phyloP scores from a whole-genome alignment of 2,888 invertebrate species.

The Automeris io region DNA sequence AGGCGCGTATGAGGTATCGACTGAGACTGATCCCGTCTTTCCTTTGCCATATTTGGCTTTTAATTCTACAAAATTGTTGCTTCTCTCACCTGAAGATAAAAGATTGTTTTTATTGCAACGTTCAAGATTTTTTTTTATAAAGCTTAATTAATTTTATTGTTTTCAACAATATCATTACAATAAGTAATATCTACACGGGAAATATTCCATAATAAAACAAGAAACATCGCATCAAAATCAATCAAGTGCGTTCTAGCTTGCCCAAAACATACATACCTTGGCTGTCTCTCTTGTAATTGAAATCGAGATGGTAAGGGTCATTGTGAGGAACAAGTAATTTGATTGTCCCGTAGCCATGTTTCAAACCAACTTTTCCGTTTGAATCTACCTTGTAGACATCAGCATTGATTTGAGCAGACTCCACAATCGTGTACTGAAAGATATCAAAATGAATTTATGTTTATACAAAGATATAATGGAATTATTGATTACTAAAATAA shows the following conservation, averaged over 20 bases:
- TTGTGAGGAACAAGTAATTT: constrained; percentile 61
- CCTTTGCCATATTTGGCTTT: constrained; percentile 63
- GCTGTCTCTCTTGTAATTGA: constrained; percentile 56
- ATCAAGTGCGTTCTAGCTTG: too few relatives aligned
- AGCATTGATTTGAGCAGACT: constrained; percentile 70
- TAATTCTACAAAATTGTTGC: constrained; percentile 38
- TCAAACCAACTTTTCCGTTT: constrained; percentile 42
- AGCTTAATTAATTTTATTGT: neutral
- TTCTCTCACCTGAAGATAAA: constrained; percentile 41
- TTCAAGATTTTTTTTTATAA: neutral
- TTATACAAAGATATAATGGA: neutral
- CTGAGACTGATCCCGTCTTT: constrained; percentile 54
- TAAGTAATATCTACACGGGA: too few relatives aligned
- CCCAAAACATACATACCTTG: constrained; percentile 46
- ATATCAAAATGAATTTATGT: neutral
- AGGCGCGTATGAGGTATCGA: constrained; percentile 39
- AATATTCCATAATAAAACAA: too few relatives aligned
- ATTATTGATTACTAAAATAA: neutral
- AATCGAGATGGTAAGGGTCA: constrained; percentile 61
- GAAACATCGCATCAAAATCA: too few relatives aligned
- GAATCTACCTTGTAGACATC: constrained; percentile 68
- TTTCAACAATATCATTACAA: too few relatives aligned
- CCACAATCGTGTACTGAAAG: constrained; percentile 43
- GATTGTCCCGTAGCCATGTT: constrained; percentile 51
- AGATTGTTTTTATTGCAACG: too few relatives aligned